These are phyloP conservation scores for Ditylenchus dipsaci DNA, from an alignment of 1,140 invertebrate species.

Conservation along the genomic window DNA sequence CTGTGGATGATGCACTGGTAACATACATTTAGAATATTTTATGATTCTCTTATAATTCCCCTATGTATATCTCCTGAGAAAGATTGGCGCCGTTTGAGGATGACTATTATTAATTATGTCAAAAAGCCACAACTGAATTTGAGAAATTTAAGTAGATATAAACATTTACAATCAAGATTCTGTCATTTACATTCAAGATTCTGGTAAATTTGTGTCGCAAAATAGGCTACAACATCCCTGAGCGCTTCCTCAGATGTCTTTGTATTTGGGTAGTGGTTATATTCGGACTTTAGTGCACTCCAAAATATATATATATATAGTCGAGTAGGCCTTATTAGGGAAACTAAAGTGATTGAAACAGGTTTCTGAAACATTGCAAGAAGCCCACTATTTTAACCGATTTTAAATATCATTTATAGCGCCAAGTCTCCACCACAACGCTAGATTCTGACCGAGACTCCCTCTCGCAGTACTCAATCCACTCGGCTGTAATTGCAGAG, in stretches of 20 bases:
- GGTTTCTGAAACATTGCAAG: not conserved
- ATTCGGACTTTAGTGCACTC: not conserved
- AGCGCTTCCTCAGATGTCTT: not conserved
- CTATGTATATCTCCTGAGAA: not conserved
- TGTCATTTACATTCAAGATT: too few species aligned
- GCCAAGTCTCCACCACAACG: not conserved
- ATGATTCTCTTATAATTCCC: not conserved
- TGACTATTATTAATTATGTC: not conserved
- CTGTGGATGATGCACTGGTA: not conserved
- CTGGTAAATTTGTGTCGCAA: not conserved
- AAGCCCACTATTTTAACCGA: not conserved
- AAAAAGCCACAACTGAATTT: too few species aligned
- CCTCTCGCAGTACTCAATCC: not conserved
- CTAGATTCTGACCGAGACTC: not conserved
- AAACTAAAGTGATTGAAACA: not conserved
- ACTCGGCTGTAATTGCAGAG: not conserved
- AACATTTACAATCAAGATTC: not conserved
- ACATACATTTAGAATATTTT: not conserved
- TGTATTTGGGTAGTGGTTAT: not conserved
- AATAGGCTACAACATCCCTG: too few species aligned
- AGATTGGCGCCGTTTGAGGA: not conserved
- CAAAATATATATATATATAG: not conserved
- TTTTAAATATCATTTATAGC: not conserved
- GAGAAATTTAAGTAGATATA: not conserved
- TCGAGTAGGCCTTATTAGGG: not conserved